These are phyloP conservation scores for Hypotaenidia philippensis DNA, from an alignment of 2,797 vertebrate species.

Conservation along the genomic window DNA sequence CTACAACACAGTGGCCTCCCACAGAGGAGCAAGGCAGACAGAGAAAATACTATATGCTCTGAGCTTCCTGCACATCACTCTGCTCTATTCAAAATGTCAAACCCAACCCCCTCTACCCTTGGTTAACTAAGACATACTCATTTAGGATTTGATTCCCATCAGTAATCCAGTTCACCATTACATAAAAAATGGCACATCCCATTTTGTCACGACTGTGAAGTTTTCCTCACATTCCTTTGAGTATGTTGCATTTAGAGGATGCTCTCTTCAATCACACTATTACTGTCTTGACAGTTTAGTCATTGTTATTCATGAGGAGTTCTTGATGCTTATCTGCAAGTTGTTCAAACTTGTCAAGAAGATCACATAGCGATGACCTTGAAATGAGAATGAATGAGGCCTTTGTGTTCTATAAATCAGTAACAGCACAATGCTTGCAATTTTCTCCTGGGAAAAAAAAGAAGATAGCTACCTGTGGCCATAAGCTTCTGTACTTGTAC, in stretches of 20 bases:
- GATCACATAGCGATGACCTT: constrained; percentile 44
- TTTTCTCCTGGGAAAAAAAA: constrained; percentile 13
- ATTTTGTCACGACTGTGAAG: constrained; percentile 5
- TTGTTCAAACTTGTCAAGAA: constrained; percentile 63
- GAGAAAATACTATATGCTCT: neutral
- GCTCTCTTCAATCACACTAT: constrained; percentile 33
- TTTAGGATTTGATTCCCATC: neutral
- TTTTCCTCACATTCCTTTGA: constrained; percentile 34
- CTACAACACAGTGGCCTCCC: neutral
- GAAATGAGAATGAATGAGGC: constrained; percentile 52
- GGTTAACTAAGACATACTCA: neutral
- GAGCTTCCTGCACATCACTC: neutral
- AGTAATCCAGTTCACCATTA: neutral
- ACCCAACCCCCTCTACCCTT: neutral
- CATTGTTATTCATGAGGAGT: constrained; percentile 64
- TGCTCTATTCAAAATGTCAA: neutral
- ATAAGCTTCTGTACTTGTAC: neutral
- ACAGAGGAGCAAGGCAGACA: neutral
- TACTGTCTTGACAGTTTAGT: constrained; percentile 53
- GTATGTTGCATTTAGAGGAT: constrained; percentile 25
- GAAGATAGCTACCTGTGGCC: neutral
- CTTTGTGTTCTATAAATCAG: constrained; percentile 57
- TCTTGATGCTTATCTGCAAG: constrained; percentile 64
- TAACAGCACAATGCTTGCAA: neutral
- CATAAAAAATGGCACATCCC: constrained; percentile 13